These are phyloP conservation scores for Epinephelus malabaricus DNA, from an alignment of 2,797 vertebrate genomes.

Conservation along the genomic window DNA sequence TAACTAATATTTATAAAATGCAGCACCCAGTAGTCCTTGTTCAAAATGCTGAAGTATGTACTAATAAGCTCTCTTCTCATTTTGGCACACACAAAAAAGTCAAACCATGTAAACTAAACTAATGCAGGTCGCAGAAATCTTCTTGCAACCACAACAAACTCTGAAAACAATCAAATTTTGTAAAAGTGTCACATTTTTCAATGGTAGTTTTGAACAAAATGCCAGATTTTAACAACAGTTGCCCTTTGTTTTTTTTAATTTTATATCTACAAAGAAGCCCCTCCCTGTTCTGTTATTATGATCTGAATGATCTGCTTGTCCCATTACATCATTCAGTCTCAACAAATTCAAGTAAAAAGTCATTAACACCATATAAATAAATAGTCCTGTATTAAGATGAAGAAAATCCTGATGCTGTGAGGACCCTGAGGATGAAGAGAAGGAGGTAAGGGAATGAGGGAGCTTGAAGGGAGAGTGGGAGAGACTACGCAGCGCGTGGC, in stretches of 20 bases:
- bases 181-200: conserved; percentile 12
- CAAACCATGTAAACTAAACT: not conserved
- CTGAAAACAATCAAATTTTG: not conserved
- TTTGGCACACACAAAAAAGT: not conserved
- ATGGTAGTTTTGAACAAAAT: not conserved
- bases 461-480: conserved; percentile 64
- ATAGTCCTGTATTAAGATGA: conserved; percentile 3
- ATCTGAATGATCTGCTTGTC: not conserved
- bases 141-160: not conserved
- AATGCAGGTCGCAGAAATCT: not conserved
- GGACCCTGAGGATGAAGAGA: conserved; percentile 60
- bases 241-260: not conserved
- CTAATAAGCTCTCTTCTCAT: not conserved
- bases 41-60: not conserved
- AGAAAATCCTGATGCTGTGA: conserved; percentile 51
- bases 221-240: conserved; percentile 10
- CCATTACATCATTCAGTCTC: conserved; percentile 13
- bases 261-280: not conserved
- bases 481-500: conserved; percentile 71
- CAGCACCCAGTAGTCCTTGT: not conserved
- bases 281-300: not conserved
- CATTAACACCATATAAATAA: conserved; percentile 12
- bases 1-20: not conserved
- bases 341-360: conserved; percentile 25
- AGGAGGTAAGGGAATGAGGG: conserved; percentile 25